Percentiles rank a stretch among this genome's conserved stretches.
These are phyloP conservation scores for Odontophorus gujanensis DNA, from an alignment of 2,113 vertebrate species.

Conservation along the genomic window DNA sequence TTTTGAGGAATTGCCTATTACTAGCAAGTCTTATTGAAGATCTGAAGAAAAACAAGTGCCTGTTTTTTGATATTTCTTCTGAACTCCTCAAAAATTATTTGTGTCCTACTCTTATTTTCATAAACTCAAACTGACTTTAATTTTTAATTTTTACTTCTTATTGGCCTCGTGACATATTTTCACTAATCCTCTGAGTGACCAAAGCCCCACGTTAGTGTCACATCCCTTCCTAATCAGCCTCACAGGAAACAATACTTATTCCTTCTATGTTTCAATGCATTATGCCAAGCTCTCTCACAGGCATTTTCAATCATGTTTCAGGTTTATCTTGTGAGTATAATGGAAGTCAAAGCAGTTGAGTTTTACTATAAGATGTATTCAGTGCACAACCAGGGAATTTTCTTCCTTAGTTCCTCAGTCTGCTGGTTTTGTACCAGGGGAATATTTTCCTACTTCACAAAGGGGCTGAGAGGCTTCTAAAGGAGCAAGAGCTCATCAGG, in stretches of 20 bases:
- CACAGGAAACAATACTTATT: accelerated
- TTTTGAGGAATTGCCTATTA: neutral
- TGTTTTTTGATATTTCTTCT: neutral
- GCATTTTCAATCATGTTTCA: neutral
- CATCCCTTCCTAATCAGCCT: neutral
- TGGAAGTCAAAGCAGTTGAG: neutral
- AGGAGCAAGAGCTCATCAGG: neutral
- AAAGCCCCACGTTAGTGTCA: neutral
- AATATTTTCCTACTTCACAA: neutral
- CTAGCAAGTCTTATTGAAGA: neutral
- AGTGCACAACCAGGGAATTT: neutral
- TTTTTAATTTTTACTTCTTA: neutral
- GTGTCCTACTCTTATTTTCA: neutral
- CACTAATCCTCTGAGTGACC: neutral
- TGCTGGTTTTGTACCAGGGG: neutral
- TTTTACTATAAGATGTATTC: neutral
- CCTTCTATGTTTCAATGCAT: neutral
- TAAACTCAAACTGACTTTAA: neutral
- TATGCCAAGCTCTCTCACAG: neutral
- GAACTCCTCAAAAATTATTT: neutral
- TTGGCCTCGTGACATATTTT: neutral
- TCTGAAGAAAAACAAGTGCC: neutral
- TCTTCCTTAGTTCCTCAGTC: neutral
- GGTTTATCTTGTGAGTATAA: neutral
- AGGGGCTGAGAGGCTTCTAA: neutral